These are phyloP conservation scores for Esox niger DNA, from an alignment of 2,113 vertebrate species.

Conservation along the genomic window DNA sequence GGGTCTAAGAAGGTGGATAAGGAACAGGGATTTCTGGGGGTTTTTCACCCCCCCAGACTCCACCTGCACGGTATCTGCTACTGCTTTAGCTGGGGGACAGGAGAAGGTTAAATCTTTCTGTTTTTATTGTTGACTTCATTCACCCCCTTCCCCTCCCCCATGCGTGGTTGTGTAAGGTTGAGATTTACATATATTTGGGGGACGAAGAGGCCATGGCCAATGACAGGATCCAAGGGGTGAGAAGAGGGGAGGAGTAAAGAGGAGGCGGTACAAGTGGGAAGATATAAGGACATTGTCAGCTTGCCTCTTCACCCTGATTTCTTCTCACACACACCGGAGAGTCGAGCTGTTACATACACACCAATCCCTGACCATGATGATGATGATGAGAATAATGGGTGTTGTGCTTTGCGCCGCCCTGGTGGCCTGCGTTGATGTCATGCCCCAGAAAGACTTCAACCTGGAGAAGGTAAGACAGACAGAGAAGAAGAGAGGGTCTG, in stretches of 20 bases:
- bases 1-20: too few relatives aligned
- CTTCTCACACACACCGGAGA: constrained; percentile 2
- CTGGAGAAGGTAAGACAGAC: constrained; percentile 71
- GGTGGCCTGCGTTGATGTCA: constrained; percentile 25
- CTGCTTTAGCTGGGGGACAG: constrained; percentile 44
- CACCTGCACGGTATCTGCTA: constrained; percentile 55
- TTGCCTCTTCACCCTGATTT: not conserved
- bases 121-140: not conserved
- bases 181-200: constrained; percentile 35
- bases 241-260: not conserved
- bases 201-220: not conserved
- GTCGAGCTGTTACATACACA: not conserved
- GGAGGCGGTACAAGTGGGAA: not conserved
- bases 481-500: too few relatives aligned
- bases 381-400: constrained; percentile 56
- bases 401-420: constrained; percentile 43
- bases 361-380: constrained; percentile 3
- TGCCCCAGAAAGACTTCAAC: constrained; percentile 68
- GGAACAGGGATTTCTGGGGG: too few relatives aligned
- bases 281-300: constrained; percentile 46
- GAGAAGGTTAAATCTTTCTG: not conserved
- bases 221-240: not conserved
- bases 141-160: constrained; percentile 1
- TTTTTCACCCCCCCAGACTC: too few relatives aligned
- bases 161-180: constrained; percentile 56